Conservation (phyloP, 2,797 vertebrate species). For the Sebastes hopkinsi region DNA sequence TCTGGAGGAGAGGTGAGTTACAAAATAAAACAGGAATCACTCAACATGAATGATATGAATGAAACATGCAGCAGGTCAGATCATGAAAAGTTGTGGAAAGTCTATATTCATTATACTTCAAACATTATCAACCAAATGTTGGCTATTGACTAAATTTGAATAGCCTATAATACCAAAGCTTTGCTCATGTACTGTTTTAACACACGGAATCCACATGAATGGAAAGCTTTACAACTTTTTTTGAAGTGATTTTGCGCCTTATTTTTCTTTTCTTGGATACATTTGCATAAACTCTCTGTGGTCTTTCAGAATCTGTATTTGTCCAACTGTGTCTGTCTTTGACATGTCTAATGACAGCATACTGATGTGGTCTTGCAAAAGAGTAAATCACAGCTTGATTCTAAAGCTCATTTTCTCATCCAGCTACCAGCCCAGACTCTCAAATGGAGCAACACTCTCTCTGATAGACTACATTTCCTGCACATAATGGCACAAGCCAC, state of each 20-base stretch:
- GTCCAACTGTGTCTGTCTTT: background rate
- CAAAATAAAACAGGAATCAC: background rate
- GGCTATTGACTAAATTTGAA: background rate
- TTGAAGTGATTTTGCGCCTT: background rate
- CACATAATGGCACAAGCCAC: background rate
- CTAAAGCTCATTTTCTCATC: conserved; percentile 11
- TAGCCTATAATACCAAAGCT: background rate
- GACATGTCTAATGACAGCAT: background rate
- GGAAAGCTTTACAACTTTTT: background rate
- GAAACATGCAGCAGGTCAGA: background rate
- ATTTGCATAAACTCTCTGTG: background rate
- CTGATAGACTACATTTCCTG: background rate
- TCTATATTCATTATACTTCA: background rate
- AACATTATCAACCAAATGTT: background rate
- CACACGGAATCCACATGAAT: background rate
- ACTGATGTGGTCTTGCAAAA: background rate
- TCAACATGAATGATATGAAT: background rate
- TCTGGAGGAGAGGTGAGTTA: too few relatives aligned
- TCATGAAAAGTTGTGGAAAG: background rate
- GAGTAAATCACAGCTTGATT: background rate
- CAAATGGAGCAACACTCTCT: conserved; percentile 4
- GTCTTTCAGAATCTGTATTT: background rate
- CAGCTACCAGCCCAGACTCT: background rate
- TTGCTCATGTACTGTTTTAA: background rate
- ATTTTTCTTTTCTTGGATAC: background rate